phyloP scores from a whole-genome alignment of 2,888 invertebrate genomes.

The Cerastis rubricosa region DNA sequence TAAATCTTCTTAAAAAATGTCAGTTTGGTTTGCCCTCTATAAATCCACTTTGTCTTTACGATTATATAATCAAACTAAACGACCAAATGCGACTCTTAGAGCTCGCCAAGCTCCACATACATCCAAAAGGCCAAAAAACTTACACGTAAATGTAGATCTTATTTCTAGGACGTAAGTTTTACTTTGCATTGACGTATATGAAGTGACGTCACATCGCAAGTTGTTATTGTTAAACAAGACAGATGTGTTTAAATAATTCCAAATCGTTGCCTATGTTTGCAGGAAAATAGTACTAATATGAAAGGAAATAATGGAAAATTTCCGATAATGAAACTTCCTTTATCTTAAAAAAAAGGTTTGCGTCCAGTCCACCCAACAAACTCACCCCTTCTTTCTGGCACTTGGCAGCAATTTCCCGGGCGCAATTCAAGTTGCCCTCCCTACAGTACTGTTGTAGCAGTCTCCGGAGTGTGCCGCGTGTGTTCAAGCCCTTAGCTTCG shows the following conservation, averaged over 20 bases:
- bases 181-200: not conserved
- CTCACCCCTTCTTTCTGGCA: conserved; percentile 88
- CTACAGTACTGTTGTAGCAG: conserved; percentile 91
- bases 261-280: too few relatives aligned
- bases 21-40: not conserved
- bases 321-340: not conserved
- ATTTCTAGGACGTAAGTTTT: not conserved
- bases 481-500: conserved; percentile 92
- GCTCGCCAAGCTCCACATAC: not conserved
- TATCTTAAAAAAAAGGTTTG: not conserved
- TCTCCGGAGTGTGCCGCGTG: conserved; percentile 92
- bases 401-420: conserved; percentile 88
- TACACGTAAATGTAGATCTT: not conserved
- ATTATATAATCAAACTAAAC: not conserved
- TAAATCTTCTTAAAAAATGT: not conserved
- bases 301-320: not conserved
- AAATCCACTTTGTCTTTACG: not conserved
- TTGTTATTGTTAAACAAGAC: not conserved
- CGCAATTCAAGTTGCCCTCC: conserved; percentile 89
- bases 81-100: not conserved
- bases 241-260: too few relatives aligned
- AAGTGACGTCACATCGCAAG: not conserved
- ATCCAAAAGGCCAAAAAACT: not conserved
- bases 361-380: not conserved
- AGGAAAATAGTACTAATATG: too few relatives aligned